Evolutionary conservation across 1,140 invertebrate species (phyloP).

Genomic region (Euschistus heros): DNA sequence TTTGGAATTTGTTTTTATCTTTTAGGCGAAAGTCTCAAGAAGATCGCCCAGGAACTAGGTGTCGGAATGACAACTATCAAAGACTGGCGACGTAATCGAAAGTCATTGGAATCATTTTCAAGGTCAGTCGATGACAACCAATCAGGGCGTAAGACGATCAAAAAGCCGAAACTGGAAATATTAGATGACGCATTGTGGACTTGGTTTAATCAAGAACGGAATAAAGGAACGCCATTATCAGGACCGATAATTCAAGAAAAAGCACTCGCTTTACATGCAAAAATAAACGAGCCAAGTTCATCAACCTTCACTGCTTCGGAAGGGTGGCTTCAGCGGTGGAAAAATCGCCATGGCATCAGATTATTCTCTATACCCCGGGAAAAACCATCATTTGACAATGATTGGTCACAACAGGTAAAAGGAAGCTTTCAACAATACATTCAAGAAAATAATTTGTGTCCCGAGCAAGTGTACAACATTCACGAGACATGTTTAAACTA

Average conservation of each 20-base stretch:
- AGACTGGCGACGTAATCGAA: too few species aligned
- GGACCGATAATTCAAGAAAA: slow-evolving; percentile 10
- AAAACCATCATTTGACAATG: background rate
- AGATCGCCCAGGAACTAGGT: too few species aligned
- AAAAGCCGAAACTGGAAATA: slow-evolving; percentile 1
- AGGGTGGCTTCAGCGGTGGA: slow-evolving; percentile 6
- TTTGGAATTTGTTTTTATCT: too few species aligned
- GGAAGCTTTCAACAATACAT: background rate
- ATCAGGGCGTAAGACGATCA: background rate
- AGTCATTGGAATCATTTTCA: too few species aligned
- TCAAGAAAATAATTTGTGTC: background rate
- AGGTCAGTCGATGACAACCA: too few species aligned
- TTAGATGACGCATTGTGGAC: slow-evolving; percentile 9
- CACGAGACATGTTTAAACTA: slow-evolving; percentile 7
- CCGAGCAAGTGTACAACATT: background rate
- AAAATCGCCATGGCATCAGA: background rate
- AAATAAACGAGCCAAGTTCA: background rate
- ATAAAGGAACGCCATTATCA: slow-evolving; percentile 11
- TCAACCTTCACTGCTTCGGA: background rate
- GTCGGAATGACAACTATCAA: too few species aligned
- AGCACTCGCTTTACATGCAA: too few species aligned
- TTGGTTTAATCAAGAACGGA: background rate
- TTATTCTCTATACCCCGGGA: background rate
- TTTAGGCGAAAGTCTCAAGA: too few species aligned
- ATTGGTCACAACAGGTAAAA: background rate